Base-by-base conservation (phyloP, 2,113 vertebrate genomes). In the Pseudopodoces humilis region DNA sequence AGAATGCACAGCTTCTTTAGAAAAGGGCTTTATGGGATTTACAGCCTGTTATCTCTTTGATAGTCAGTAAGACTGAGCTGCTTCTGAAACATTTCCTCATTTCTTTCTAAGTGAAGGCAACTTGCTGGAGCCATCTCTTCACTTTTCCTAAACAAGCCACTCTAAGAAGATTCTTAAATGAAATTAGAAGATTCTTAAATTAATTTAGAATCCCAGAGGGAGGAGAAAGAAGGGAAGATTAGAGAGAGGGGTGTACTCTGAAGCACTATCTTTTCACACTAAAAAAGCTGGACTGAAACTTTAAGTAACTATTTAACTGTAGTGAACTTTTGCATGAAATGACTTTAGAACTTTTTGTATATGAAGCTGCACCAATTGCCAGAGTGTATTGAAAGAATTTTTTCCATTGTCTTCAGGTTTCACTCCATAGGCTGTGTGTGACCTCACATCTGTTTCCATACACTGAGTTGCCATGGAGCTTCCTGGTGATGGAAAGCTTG, bases 391-490 rank as follows among this genome's bases (percentile, higher is more conserved):
- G 28, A 30, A 79, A 63, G 47, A 59, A 7, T 43, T 93, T 90
- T 96, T 96, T 90, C 63, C 50, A 59, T 79, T 96, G 79, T 87
- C 90, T 92, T 94, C 53, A 91, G 24, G 15, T 93, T 94, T 96
- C 83, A 74, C 10, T 65, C 30, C 21, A 25, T 39, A 74, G 43
- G 69, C 22, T 88, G 11, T n/a, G 12, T n/a, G 89, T 93, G 77
- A 94, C 55, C 62, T 94, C 77, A 95, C 44, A 46, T 79, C 30
- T 95, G 80, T 96, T 97, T 95, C 74, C 79, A 82, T 41, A 58
- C 55, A 43, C 37, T 39, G 58, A 60, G 83, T 94, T 91, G 28
- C 81, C 46, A 87, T 87, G 95, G 83, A 95, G 75, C 17, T 87
- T 84, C 78, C 55, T 87, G 2, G 1, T 14, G 59, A 77, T 49